Evolutionary conservation across 2,113 vertebrate species (phyloP), one percentile per base, ranked within the genome.

Genomic region (Clarias batrachus): DNA sequence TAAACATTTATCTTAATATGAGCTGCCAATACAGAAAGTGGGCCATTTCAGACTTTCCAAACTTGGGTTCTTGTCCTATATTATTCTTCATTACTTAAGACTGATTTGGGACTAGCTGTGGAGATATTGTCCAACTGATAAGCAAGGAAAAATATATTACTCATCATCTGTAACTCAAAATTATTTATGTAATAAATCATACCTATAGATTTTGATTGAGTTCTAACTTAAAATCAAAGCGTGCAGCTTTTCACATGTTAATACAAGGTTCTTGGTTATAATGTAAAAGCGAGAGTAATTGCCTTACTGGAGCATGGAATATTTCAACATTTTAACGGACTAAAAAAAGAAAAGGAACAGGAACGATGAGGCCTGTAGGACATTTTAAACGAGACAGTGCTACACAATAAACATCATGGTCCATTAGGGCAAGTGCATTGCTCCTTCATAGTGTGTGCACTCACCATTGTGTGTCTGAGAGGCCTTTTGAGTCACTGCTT

Each of bases 271-370:
- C 11, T 37, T 33, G 27, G 65, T 83, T 48, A 62, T 27, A 63
- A 76, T 48, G 23, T 80, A 54, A 23, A 80, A 56, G 23, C 48
- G 23, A 59, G 52, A 68, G 25, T 56, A 52, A 66, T 85, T 65
- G 79, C 9, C 57, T 85, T 79, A 85, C 7, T 85, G 62, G 84
- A 79, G 76, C 76, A 41, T 85, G 52, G 80, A 85, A 66, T 37
- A 27, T 37, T 56, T 25, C 7, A 13, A 85, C 59, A 77, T 63
- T 19, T 54, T 54, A 65, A 11, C 17, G 54, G 60, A 62, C 23
- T 5, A 54, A 52, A 37, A 17, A 33, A 70, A 56, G 41, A 60
- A 62, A 62, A 63, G 10, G 57, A 9, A 21, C 2, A 78, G 60
- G 48, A 85, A 70, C 37, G 37, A 25, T 33, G 25, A 56, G 21